phyloP scores from a whole-genome alignment of 1,140 invertebrate genomes.

The Trichonephila clavipes region DNA sequence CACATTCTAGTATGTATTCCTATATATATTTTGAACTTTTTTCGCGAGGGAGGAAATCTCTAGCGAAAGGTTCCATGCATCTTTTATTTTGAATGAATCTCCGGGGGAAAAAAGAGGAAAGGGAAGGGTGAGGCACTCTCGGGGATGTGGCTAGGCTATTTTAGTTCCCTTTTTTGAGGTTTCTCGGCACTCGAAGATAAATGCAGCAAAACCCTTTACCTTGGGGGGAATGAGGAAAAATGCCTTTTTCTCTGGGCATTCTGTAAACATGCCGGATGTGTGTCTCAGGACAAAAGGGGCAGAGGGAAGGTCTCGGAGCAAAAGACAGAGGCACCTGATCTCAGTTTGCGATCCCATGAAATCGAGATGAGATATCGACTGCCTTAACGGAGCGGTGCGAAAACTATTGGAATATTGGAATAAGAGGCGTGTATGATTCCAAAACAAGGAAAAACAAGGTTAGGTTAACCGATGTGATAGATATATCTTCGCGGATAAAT shows the following conservation, averaged over 20 bases:
- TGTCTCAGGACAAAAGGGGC: neutral
- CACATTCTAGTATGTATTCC: neutral
- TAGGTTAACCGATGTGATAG: constrained; percentile 15
- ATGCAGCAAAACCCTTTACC: constrained; percentile 7
- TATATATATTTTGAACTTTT: constrained; percentile 15
- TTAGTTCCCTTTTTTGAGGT: neutral
- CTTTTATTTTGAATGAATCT: neutral
- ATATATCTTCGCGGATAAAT: constrained; percentile 31
- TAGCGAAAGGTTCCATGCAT: neutral
- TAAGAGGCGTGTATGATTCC: neutral
- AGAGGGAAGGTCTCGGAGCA: neutral
- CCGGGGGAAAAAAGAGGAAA: neutral
- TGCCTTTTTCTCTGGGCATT: neutral
- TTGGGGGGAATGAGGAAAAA: constrained; percentile 24
- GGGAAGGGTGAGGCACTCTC: neutral
- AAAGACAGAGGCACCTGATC: constrained; percentile 10
- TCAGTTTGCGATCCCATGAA: constrained; percentile 26
- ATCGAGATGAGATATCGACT: constrained; percentile 32
- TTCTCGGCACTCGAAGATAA: constrained; percentile 50
- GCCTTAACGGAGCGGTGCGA: constrained; percentile 5
- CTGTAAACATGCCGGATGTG: constrained; percentile 36
- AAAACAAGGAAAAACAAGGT: neutral
- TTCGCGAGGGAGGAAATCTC: neutral
- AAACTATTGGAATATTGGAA: constrained; percentile 26
- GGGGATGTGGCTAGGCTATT: neutral